These are phyloP conservation scores for Bubo scandiacus DNA, from an alignment of 2,113 vertebrate species.

Conservation along the genomic window DNA sequence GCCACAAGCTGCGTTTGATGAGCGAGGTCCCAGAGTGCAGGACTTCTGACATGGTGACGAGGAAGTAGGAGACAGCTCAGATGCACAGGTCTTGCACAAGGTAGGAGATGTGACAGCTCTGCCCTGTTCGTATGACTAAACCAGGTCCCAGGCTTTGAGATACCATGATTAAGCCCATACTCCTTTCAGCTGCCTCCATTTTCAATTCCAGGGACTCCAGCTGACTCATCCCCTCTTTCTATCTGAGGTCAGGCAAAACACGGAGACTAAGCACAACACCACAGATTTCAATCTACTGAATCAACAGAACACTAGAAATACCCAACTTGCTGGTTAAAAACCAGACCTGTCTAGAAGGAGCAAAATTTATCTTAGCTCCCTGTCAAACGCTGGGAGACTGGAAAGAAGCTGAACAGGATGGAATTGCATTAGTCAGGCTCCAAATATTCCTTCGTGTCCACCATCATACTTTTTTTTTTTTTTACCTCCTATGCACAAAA, in stretches of 20 bases:
- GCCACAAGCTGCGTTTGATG: background rate
- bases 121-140: background rate
- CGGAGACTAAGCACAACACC: background rate
- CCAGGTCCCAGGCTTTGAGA: background rate
- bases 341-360: background rate
- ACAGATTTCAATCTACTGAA: background rate
- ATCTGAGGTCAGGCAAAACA: background rate
- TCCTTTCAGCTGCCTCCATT: background rate
- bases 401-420: background rate
- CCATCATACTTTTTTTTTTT: background rate
- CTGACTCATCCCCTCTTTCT: background rate
- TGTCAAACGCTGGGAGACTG: background rate
- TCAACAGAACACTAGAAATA: background rate
- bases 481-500: background rate
- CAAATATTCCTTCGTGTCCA: background rate
- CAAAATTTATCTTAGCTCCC: background rate
- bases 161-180: rapidly evolving
- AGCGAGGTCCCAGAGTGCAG: background rate
- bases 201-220: background rate
- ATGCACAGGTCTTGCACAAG: background rate
- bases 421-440: background rate
- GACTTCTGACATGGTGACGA: background rate
- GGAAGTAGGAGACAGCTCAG: background rate
- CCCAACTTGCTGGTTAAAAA: background rate
- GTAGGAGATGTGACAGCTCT: background rate